Evolutionary conservation across 2,113 vertebrate genomes (phyloP), one percentile per base, ranked within the genome.

Genomic region (Callithrix jacchus): DNA sequence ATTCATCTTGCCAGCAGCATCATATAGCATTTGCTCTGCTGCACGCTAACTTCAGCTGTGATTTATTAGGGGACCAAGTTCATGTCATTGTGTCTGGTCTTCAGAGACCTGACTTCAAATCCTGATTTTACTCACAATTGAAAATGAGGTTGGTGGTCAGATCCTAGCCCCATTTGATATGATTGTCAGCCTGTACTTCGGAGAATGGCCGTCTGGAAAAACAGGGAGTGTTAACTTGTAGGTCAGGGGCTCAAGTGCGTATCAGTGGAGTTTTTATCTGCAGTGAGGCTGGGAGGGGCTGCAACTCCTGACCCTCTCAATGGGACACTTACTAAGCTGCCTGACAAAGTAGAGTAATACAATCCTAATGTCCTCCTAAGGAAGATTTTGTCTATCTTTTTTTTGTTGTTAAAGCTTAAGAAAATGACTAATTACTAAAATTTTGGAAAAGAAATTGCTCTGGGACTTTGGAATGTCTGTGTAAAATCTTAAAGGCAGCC

Each of bases 31-130:
- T 93, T 85, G 56, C 73, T 94, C 49, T 93, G 66, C 68, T 66
- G 81, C 82, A 97, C 45, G 9, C 58, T 82, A 84, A 83, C 88
- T 95, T 94, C 89, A 90, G 94, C 97, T 84, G 95, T 97, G 96
- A 97, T 98, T 97, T 97, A 97, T 98, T 97, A 98, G 96, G 84
- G 97, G 89, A 93, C 92, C 73, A 96, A 96, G 96, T 97, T 97
- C 95, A 91, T 96, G 93, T 94, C 97, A 97, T 68, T 87, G 90
- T 8, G 0, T 87, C 92, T 91, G 93, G 92, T 98, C 97, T 97
- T 96, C 96, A 95, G 96, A 98, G 97, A 97, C 94, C 82, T 91
- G 95, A 77, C 96, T 98, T 97, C 97, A 97, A 96, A 97, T 95
- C 86, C 96, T 49, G 82, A 86, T 97, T 96, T 97, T 97, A 93